These are phyloP conservation scores for Sebastolobus altivelis DNA, from an alignment of 2,797 vertebrate genomes.

Conservation along the genomic window DNA sequence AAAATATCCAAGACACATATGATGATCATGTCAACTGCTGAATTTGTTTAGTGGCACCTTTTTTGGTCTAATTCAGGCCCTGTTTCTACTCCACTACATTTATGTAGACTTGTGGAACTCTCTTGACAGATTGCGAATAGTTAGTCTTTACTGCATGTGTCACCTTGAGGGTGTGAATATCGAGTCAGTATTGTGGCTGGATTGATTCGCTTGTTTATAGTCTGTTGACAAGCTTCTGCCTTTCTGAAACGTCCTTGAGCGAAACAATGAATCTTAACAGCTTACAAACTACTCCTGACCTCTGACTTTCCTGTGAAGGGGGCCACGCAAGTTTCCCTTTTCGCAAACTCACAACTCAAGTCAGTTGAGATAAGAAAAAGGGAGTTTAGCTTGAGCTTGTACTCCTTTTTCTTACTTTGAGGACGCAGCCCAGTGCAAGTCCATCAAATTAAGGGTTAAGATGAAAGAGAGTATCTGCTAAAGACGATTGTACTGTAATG, in stretches of 20 bases:
- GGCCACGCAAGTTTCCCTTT: not conserved
- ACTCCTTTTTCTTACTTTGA: not conserved
- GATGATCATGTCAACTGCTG: too few species aligned
- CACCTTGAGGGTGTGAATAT: not conserved
- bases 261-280: constrained; percentile 23
- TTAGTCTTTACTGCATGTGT: not conserved
- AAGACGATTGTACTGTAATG: not conserved
- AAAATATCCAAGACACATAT: too few species aligned
- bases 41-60: too few species aligned
- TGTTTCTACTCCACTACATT: not conserved
- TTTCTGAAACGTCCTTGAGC: not conserved
- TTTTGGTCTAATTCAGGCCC: too few species aligned
- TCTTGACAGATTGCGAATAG: not conserved
- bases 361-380: too few species aligned
- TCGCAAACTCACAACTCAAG: too few species aligned
- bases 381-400: not conserved
- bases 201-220: not conserved
- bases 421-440: not conserved
- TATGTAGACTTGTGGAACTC: not conserved
- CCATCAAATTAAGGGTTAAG: not conserved
- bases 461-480: not conserved
- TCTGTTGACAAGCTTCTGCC: not conserved
- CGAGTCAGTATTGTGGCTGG: not conserved
- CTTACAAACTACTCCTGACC: constrained; percentile 21
- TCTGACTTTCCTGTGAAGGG: constrained; percentile 11